Conservation (phyloP, 2,888 invertebrate species). For the Bellardia bayeri region DNA sequence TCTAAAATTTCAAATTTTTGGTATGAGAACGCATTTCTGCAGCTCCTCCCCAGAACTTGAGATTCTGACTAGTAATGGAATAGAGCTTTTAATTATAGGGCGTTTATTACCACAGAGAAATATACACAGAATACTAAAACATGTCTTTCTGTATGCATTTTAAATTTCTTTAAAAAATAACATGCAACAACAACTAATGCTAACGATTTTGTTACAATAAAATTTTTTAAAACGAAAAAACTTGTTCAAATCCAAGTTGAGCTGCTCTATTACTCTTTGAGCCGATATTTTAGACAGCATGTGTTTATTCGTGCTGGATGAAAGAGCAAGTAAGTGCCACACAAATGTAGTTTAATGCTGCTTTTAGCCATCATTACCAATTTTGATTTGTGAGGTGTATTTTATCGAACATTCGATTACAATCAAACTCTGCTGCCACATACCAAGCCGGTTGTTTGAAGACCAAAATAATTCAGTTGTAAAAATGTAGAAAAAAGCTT, state of each 20-base stretch:
- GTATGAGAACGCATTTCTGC: too few relatives aligned
- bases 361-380: constrained; percentile 57
- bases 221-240: neutral
- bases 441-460: constrained; percentile 60
- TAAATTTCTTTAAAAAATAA: neutral
- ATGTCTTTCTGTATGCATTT: too few relatives aligned
- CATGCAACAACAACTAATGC: constrained; percentile 34
- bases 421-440: constrained; percentile 1
- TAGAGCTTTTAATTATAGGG: too few relatives aligned
- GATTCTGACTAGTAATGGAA: too few relatives aligned
- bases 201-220: neutral
- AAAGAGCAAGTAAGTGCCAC: constrained; percentile 48
- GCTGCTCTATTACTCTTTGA: neutral
- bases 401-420: constrained; percentile 33
- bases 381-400: constrained; percentile 4
- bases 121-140: too few relatives aligned
- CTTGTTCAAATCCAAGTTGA: constrained; percentile 19
- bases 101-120: too few relatives aligned
- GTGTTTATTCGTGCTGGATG: constrained; percentile 11
- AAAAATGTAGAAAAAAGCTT: constrained; percentile 17
- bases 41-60: too few relatives aligned
- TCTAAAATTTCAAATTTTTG: constrained; percentile 66
- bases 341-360: constrained; percentile 52
- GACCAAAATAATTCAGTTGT: constrained; percentile 36
- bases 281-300: neutral